Evolutionary conservation across 2,113 vertebrate genomes (phyloP), one percentile per base, ranked within the genome.

Genomic region (Ploceus nigricollis): DNA sequence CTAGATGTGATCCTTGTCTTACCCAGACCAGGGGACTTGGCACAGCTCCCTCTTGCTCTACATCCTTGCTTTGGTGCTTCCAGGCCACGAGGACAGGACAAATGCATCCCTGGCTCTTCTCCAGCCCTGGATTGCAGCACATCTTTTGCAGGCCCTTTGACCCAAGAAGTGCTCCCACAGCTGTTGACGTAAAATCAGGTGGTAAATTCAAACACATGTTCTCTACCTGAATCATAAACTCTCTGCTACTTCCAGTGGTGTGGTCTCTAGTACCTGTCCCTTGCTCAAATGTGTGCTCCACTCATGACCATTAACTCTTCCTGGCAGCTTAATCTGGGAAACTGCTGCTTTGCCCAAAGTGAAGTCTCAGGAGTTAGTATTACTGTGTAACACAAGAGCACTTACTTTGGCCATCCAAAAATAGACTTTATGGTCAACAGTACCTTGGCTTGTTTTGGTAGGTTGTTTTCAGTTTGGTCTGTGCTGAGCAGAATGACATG

Each of bases 161-260:
- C 13, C 18, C 3, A 4, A 42, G 17, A 31, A 37, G 1, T 7
- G 31, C 12, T 89, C 27, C 35, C 1, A 3, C 23, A 75, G 23
- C 22, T 47, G 30, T 39, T 24, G 27, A 18, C 50, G 47, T 42
- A 40, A 31, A 84, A 39, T 58, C 47, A 44, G 16, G 24, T 17
- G 68, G 27, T 1, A 13, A 45, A 57, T 60, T 42, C n/a, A 68
- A 93, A 44, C 2, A 2, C 10, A 3, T 0, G 0, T 73, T 80
- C 45, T 70, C 31, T 50, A 15, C 25, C 6, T 37, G 40, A 65
- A n/a, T 45, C 48, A 28, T 13, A 65, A 61, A n/a, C 7, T 51
- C 17, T 48, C 2, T 1, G 0, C 19, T 40, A 0, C 40, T 86
- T 80, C 57, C 17, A 30, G 0, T 40, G 40, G 6, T 58, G 22